Conservation (phyloP, 2,113 vertebrate genomes). For the Gorsachius goisagi region DNA sequence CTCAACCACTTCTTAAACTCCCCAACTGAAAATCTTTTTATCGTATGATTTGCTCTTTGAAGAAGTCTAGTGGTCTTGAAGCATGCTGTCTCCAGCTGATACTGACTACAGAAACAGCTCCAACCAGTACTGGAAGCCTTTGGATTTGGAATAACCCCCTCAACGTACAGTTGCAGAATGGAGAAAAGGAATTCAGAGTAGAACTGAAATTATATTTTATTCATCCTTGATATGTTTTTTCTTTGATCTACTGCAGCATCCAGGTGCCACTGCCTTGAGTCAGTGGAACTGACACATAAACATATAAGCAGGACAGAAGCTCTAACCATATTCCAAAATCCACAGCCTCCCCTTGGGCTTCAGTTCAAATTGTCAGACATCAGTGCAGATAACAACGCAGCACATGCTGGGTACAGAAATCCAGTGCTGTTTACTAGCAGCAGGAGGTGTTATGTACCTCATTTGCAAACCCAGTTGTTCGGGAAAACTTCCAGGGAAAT, state of each 20-base stretch:
- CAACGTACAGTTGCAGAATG: neutral
- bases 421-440: constrained; percentile 25
- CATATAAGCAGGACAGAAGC: neutral
- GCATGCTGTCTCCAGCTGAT: constrained; percentile 6
- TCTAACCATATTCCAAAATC: constrained; percentile 1
- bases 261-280: constrained; percentile 26
- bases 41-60: constrained; percentile 20
- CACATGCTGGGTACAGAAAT: constrained; percentile 27
- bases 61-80: constrained; percentile 38
- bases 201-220: constrained; percentile 23
- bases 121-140: neutral
- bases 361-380: constrained; percentile 24
- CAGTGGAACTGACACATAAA: neutral
- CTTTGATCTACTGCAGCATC: constrained; percentile 38
- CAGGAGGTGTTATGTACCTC: constrained; percentile 15
- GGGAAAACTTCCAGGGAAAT: constrained; percentile 47
- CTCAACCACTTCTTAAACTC: neutral
- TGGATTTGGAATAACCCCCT: constrained; percentile 1
- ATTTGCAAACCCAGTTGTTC: constrained; percentile 24
- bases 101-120: constrained; percentile 15
- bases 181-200: neutral
- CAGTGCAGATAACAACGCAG: constrained; percentile 23
- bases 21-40: neutral
- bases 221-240: constrained; percentile 3
- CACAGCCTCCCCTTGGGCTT: neutral